Evolutionary conservation across 2,888 invertebrate species (phyloP).

Genomic region (Hemithea aestivaria): DNA sequence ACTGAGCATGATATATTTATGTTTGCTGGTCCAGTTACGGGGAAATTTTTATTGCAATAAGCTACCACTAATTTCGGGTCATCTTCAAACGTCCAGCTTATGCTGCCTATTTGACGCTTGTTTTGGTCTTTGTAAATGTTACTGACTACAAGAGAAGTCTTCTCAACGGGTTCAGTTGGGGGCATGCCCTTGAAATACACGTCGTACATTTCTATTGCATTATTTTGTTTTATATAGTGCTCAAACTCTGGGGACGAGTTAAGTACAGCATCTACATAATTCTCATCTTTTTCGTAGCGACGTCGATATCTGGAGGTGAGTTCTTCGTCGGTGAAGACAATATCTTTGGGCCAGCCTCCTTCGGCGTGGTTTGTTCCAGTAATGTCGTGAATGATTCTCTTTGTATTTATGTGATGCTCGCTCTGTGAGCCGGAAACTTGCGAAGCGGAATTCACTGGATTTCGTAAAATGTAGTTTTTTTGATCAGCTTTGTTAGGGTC

Average conservation of each 20-base stretch:
- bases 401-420: constrained; percentile 77
- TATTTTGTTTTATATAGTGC: constrained; percentile 84
- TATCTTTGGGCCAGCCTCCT: constrained; percentile 91
- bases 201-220: constrained; percentile 86
- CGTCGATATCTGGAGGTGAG: constrained; percentile 83
- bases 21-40: constrained; percentile 29
- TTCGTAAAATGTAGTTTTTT: constrained; percentile 55
- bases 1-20: constrained; percentile 77
- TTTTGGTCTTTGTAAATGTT: constrained; percentile 81
- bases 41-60: constrained; percentile 67
- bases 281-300: constrained; percentile 87
- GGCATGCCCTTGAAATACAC: constrained; percentile 82
- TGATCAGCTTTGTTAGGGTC: constrained; percentile 45
- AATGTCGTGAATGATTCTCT: constrained; percentile 62
- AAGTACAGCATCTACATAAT: constrained; percentile 81
- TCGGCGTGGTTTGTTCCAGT: constrained; percentile 84
- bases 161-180: constrained; percentile 62
- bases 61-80: constrained; percentile 81
- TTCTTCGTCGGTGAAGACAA: constrained; percentile 81
- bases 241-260: constrained; percentile 74
- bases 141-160: constrained; percentile 72
- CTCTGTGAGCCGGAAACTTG: constrained; percentile 52
- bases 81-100: constrained; percentile 83
- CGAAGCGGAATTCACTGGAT: constrained; percentile 62
- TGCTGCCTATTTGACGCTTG: constrained; percentile 67